Conservation (phyloP, 2,888 invertebrate species). For the Adineta ricciae region DNA sequence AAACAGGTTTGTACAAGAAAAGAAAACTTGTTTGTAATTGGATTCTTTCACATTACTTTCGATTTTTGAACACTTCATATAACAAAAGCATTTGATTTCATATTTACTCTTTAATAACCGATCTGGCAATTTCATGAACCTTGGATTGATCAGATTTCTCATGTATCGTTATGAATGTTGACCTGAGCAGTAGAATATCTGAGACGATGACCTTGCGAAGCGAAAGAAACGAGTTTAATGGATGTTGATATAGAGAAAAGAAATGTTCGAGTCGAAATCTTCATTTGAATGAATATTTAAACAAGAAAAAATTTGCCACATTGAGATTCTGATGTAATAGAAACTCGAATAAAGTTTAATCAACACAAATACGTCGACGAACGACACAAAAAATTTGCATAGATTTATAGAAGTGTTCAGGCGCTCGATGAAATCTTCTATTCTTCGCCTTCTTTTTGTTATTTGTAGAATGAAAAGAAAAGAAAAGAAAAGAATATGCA, state of each 20-base stretch:
- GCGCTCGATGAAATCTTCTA: not conserved
- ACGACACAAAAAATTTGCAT: slow-evolving; percentile 1
- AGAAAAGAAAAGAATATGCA: not conserved
- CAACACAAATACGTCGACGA: not conserved
- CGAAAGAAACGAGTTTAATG: too few species aligned
- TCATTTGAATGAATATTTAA: too few species aligned
- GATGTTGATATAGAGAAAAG: too few species aligned
- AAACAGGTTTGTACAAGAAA: too few species aligned
- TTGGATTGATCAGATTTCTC: not conserved
- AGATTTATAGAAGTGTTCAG: not conserved
- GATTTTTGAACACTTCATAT: too few species aligned
- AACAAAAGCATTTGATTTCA: not conserved
- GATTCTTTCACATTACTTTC: too few species aligned
- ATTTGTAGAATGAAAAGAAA: not conserved
- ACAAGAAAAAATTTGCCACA: not conserved
- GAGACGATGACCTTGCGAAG: too few species aligned
- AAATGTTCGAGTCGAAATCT: too few species aligned
- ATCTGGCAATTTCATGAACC: not conserved
- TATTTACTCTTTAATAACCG: not conserved
- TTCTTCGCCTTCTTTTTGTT: not conserved
- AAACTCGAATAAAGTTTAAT: not conserved
- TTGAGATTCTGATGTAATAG: not conserved
- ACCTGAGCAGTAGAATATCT: too few species aligned
- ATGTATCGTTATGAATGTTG: too few species aligned
- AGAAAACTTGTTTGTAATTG: too few species aligned